Evolutionary conservation across 1,140 invertebrate genomes (phyloP).

Genomic region (Rhopalosiphum padi): DNA sequence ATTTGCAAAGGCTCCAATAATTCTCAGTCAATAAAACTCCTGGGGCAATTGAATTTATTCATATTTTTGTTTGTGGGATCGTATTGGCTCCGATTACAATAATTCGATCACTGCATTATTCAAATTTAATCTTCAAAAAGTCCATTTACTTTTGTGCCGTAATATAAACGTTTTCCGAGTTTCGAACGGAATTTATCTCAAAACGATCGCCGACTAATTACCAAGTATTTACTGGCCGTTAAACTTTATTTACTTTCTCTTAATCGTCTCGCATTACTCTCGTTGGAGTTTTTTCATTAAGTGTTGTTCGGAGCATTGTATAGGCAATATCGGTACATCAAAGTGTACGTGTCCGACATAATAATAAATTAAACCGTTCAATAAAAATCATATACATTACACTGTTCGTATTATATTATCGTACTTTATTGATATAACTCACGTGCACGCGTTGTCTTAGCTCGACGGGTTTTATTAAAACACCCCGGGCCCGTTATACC

Average conservation of each 20-base stretch:
- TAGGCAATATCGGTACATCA: not conserved
- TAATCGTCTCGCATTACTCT: not conserved
- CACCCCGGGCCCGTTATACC: not conserved
- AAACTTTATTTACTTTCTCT: not conserved
- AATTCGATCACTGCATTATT: not conserved
- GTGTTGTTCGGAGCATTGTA: not conserved
- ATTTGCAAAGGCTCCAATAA: no score
- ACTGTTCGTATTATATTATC: not conserved
- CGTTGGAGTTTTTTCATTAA: not conserved
- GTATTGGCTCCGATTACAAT: not conserved
- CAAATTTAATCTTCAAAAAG: not conserved
- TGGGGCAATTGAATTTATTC: not conserved
- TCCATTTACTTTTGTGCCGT: not conserved
- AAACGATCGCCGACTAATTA: not conserved
- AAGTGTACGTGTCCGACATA: not conserved
- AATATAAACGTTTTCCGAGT: not conserved
- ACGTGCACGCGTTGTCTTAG: not conserved
- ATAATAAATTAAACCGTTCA: slow-evolving; percentile 13
- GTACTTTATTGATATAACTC: not conserved
- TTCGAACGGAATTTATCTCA: not conserved
- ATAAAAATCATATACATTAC: not conserved
- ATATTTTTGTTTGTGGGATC: no score
- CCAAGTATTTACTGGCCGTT: not conserved
- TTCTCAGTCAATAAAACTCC: not conserved
- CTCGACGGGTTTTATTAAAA: not conserved